Base-by-base conservation (phyloP, 1,140 invertebrate species). In the Diachasma alloeum region DNA sequence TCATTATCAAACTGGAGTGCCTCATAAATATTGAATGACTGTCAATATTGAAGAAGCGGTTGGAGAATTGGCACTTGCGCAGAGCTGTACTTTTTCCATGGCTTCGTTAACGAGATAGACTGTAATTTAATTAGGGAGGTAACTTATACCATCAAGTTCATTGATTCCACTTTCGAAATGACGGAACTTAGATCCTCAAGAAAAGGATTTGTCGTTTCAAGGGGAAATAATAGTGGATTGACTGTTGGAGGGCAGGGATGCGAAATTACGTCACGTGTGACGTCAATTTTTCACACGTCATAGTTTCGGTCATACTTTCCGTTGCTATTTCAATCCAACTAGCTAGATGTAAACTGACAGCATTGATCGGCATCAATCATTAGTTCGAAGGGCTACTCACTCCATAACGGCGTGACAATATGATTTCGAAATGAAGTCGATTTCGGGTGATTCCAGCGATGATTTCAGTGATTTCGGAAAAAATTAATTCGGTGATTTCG, bases 91-190 rank as follows among this genome's bases (percentile, higher is more conserved):
- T 56, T 26, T 26, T 67, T 63, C 53, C 78, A 78, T 63, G 84
- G 88, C 86, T 89, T 88, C 88, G 80, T 74, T 88, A 88, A 89
- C 80, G 26, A 84, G 87, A 89, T 89, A 80, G 83, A 80, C 82
- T 81, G 80, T 76, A 89, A 89, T 89, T 87, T 59, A 81, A 89
- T 89, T 87, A 87, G 80, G 71, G 63, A 74, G 5, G n/a, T 66
- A 15, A 31, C 13, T n/a, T 22, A 66, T 66, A 66, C 59, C n/a
- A 15, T 56, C 9, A 66, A 66, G 22, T 66, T 66, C 22, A 66
- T 31, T 66, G 22, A 66, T 66, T 66, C 26, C 22, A 66, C 22
- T 39, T 37, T 53, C 37, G 26, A 5, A 17, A 72, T 59, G 63
- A 70, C 69, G 31, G 31, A 63, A 36, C 53, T 67, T 36, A 15